These are phyloP conservation scores for Myiopsitta monachus DNA, from an alignment of 2,113 vertebrate species.

Conservation along the genomic window DNA sequence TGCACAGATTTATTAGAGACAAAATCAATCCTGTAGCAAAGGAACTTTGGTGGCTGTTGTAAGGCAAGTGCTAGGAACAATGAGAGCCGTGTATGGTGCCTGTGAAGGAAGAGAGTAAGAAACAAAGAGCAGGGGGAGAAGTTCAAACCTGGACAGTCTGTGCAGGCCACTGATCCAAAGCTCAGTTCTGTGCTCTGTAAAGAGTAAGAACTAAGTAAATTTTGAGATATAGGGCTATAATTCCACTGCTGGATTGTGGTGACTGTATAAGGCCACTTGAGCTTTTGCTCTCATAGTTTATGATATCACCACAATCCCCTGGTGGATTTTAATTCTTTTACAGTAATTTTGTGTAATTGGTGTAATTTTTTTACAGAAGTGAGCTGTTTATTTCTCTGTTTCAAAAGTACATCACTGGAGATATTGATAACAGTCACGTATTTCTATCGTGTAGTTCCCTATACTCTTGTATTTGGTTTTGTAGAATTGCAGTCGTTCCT, in stretches of 20 bases:
- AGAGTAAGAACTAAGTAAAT: constrained; percentile 28
- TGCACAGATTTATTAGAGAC: not conserved
- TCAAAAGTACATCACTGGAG: not conserved
- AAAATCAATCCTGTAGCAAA: not conserved
- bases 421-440: not conserved
- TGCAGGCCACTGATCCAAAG: rapidly evolving
- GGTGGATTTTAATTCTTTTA: constrained; percentile 69
- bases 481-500: not conserved
- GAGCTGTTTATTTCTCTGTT: constrained; percentile 45
- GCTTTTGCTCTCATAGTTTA: constrained; percentile 63
- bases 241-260: constrained; percentile 55
- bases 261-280: constrained; percentile 48
- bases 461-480: not conserved
- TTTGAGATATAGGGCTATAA: constrained; percentile 68
- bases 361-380: constrained; percentile 62
- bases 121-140: not conserved
- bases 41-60: not conserved
- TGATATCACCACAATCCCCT: constrained; percentile 21
- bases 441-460: not conserved
- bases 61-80: not conserved
- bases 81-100: not conserved
- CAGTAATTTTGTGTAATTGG: too few relatives aligned
- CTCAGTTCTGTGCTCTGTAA: constrained; percentile 4
- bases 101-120: not conserved
- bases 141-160: not conserved